A percentile compares a stretch with the other conserved stretches of the same genome.
These are phyloP conservation scores for Ramphastos sulfuratus DNA, from an alignment of 2,113 vertebrate species.

Conservation along the genomic window DNA sequence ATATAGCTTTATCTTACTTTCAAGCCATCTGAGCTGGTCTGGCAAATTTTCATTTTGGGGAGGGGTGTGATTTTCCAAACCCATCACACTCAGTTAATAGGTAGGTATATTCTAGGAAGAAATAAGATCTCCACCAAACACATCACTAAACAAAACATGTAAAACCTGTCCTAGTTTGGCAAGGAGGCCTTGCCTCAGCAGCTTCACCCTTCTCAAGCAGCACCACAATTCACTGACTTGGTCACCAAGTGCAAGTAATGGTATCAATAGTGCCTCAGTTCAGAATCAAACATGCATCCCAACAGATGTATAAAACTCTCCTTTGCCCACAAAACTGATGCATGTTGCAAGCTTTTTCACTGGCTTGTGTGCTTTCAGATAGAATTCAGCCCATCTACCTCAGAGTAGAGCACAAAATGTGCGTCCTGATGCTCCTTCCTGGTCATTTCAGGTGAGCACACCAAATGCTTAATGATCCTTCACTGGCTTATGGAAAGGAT, in stretches of 20 bases:
- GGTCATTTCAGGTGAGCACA: neutral
- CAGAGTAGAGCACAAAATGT: neutral
- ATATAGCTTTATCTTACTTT: too few relatives aligned
- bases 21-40: too few relatives aligned
- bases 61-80: too few relatives aligned
- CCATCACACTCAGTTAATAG: too few relatives aligned
- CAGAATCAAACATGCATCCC: neutral
- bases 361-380: neutral
- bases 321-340: neutral
- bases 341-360: neutral
- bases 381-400: neutral
- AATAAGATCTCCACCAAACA: neutral
- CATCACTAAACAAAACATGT: neutral
- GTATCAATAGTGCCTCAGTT: neutral
- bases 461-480: neutral
- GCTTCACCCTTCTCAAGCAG: neutral
- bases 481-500: neutral
- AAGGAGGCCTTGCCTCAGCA: neutral
- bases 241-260: neutral
- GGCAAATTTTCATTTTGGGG: too few relatives aligned
- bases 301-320: neutral
- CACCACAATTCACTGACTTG: neutral
- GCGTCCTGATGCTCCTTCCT: neutral
- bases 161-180: neutral
- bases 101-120: neutral